Evolutionary conservation across 1,140 invertebrate genomes (phyloP), one percentile per base, ranked within the genome.

Genomic region (Choristoneura fumiferana): DNA sequence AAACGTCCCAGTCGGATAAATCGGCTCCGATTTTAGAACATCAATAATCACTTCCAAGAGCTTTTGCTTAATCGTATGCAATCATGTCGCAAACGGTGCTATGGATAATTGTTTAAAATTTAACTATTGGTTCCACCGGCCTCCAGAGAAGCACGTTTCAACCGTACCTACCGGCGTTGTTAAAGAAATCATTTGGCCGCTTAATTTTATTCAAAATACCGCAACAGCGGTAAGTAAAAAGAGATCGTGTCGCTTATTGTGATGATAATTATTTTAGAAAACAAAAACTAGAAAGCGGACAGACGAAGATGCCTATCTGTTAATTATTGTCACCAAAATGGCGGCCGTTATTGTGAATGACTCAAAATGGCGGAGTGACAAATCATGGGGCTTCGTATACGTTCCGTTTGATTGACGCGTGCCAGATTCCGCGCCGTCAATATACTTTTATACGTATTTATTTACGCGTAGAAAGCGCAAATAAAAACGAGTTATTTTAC

Each of bases 291-390:
- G 84, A 89, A 89, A 89, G 86, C 81, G 74, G 74, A 53, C 76
- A 69, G 39, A 64, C 73, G 68, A 69, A 79, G 79, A 88, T 81
- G 79, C 65, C 71, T 82, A 87, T 87, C 81, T 77, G 81, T 86
- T 86, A 87, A 89, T 87, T 89, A 87, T 86, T 87, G 84, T 86
- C 84, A 82, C 82, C 76, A 79, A 86, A 84, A 86, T 86, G 82
- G 84, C 74, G 74, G 64, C 67, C 60, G 63, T 71, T 78, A 85
- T 85, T 84, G 82, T 86, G 62, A 73, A 86, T 80, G 69, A 76
- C 63, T 76, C 71, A 78, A 85, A 77, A 88, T 88, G 82, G 83
- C 73, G 74, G 73, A 84, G 76, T 89, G 83, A 86, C 86, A 87
- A 86, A 87, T 89, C 81, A 73, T 67, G 71, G 73, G 63, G 74